Evolutionary conservation across 2,888 invertebrate genomes (phyloP).

Genomic region (Dugesia japonica): DNA sequence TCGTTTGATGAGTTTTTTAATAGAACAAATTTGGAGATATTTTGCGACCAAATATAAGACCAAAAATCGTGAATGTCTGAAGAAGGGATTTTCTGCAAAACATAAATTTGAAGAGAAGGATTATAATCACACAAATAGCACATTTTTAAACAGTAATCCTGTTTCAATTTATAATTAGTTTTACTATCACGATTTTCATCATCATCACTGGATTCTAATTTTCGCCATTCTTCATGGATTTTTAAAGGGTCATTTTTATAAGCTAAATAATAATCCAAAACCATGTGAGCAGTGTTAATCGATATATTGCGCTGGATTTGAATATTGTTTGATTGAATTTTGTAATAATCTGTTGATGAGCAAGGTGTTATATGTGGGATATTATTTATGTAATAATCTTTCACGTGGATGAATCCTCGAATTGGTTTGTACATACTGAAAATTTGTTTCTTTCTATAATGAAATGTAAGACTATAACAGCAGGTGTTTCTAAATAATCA

Average conservation of each 20-base stretch:
- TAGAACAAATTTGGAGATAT: slow-evolving; percentile 1
- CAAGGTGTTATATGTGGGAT: background rate
- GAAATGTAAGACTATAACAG: no score
- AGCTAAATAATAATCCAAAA: background rate
- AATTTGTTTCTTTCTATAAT: no score
- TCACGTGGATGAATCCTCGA: background rate
- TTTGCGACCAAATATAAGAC: background rate
- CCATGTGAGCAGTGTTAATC: background rate
- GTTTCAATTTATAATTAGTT: background rate
- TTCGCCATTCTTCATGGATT: background rate
- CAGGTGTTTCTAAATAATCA: no score
- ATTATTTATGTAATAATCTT: slow-evolving; percentile 3
- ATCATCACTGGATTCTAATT: background rate
- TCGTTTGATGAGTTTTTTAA: background rate
- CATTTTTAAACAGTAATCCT: background rate
- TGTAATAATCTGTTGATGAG: background rate
- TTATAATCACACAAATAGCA: slow-evolving; percentile 4
- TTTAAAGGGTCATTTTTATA: background rate
- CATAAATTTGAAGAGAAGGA: slow-evolving; percentile 1
- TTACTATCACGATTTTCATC: background rate
- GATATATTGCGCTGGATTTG: background rate
- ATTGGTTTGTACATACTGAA: background rate
- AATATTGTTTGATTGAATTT: background rate
- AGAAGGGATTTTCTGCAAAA: background rate
- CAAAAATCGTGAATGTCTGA: background rate